Conservation (phyloP, 2,797 vertebrate species). For the Parauchenoglanis punctatus region DNA sequence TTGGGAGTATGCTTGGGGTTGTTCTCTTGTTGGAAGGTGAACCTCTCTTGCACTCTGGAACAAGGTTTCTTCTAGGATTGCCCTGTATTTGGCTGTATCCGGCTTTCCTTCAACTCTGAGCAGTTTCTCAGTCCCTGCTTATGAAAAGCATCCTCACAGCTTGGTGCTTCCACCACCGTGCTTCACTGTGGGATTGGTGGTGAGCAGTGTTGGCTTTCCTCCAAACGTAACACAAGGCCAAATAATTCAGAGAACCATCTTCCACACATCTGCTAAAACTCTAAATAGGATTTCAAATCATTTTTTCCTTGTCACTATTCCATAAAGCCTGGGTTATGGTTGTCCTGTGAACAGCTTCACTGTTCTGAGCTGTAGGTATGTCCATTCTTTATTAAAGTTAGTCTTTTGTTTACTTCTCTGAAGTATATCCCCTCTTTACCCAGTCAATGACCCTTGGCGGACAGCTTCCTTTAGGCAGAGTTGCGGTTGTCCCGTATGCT, state of each 20-base stretch:
- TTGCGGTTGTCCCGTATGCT: not conserved
- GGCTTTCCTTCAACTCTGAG: not conserved
- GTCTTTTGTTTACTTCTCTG: not conserved
- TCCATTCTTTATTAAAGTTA: not conserved
- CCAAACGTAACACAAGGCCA: not conserved
- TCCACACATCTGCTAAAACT: not conserved
- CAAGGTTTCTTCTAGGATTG: not conserved
- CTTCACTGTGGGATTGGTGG: not conserved
- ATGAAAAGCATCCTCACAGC: not conserved
- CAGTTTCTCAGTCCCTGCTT: not conserved
- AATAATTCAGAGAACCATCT: not conserved
- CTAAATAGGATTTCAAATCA: not conserved
- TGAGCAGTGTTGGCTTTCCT: not conserved
- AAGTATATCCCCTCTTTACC: not conserved
- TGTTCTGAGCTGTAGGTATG: not conserved
- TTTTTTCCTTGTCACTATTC: not conserved
- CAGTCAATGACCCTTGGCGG: not conserved
- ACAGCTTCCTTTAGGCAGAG: not conserved
- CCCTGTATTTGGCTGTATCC: not conserved
- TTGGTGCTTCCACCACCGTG: not conserved
- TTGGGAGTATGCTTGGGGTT: not conserved
- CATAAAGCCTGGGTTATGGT: not conserved
- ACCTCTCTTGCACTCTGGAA: not conserved
- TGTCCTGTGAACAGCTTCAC: not conserved
- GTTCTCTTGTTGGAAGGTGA: not conserved